Conservation (phyloP, 2,113 vertebrate genomes). For the Raja brachyura region DNA sequence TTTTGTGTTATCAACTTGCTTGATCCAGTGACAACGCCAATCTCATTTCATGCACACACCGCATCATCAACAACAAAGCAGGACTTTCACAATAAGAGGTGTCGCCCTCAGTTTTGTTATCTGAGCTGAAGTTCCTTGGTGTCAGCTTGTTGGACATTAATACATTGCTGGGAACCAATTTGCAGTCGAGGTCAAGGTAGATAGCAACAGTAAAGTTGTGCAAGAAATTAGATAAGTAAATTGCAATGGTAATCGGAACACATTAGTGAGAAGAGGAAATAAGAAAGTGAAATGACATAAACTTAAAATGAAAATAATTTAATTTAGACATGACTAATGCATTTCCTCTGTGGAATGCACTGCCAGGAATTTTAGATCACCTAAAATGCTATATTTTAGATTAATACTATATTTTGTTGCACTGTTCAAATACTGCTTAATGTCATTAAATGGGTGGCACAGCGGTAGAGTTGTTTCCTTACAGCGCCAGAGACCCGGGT, state of each 20-base stretch:
- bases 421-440: not conserved
- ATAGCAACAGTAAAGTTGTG: not conserved
- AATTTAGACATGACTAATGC: not conserved
- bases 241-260: slow-evolving; percentile 18
- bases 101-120: not conserved
- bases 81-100: not conserved
- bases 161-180: not conserved
- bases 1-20: not conserved
- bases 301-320: too few relatives aligned
- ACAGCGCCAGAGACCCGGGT: too few relatives aligned
- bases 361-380: not conserved
- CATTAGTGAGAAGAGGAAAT: not conserved
- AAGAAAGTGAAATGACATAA: slow-evolving; percentile 3
- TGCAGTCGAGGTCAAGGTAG: not conserved
- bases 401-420: not conserved
- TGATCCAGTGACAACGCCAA: not conserved
- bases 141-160: not conserved
- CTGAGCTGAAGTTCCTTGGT: not conserved
- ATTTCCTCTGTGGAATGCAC: not conserved
- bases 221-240: slow-evolving; percentile 14
- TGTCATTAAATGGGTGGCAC: not conserved
- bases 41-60: not conserved
- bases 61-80: not conserved
- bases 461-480: too few relatives aligned
- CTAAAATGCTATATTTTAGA: not conserved